Base-by-base conservation (phyloP, 2,888 invertebrate species). In the Drosophila koepferae region DNA sequence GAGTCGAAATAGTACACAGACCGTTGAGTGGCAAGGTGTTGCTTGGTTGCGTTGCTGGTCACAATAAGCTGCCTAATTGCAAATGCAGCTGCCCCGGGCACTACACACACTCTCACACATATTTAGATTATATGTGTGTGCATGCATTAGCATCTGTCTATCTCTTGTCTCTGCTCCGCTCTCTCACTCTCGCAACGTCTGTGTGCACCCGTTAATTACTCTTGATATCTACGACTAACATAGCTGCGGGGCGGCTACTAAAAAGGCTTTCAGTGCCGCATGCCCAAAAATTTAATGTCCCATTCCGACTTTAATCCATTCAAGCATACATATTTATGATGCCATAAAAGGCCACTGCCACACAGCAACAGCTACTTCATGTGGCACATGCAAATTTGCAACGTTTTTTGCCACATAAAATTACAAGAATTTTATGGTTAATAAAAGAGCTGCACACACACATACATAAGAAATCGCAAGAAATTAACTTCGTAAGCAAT, bases 391-490 rank as follows among this genome's bases (percentile, higher is more conserved):
- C 89, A 84, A 86, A 83, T 83, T 89, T 86, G 86, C 89, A 86
- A 68, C 74, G 82, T 88, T 86, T 88, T 81, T 66, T 74, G 56
- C 62, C 59, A 83, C 87, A 87, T 86, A 80, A 87, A 89, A 85
- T 80, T 79, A 86, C 86, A 88, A 88, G 67, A 77, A 81, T 88
- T 88, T 86, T 90, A 86, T 80, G 83, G 83, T 80, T 82, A 82
- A 82, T 84, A 84, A 82, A 82, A 84, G 80, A 49, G 64, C 63
- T 43, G 49, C 66, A 81, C 63, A 54, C 7, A 40, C 6, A 40
- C 38, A 56, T 44, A 63, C 56, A 81, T 66, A 55, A 72, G 68
- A 73, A 81, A 80, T 75, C 46, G 75, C 76, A 73, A 80, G 79
- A 76, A 81, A 82, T 81, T 76, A 82, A 81, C 84, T 73, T 62